Percentiles rank a stretch among this genome's conserved stretches.
Conservation (phyloP, 2,113 vertebrate genomes). For the Hippotragus niger region DNA sequence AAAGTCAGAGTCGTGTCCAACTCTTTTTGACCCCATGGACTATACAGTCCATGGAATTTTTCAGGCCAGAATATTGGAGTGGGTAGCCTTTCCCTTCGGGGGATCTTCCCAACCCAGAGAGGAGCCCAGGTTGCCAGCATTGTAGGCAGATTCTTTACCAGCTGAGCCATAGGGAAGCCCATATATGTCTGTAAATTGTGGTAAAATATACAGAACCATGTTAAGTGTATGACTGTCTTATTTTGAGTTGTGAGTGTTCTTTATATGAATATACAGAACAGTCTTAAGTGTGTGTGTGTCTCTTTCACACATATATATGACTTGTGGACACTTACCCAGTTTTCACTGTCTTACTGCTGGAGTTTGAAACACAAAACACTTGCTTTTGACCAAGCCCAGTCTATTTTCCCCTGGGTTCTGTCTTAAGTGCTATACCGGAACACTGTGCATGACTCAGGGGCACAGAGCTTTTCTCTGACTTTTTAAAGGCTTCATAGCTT, state of each 20-base stretch:
- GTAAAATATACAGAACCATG: neutral
- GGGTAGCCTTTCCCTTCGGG: neutral
- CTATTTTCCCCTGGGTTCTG: rapidly evolving
- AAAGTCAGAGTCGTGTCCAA: neutral
- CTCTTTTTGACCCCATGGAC: neutral
- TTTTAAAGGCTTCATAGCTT: neutral
- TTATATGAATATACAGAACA: neutral
- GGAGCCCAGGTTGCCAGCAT: neutral
- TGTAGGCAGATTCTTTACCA: neutral
- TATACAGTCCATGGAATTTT: neutral
- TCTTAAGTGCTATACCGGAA: neutral
- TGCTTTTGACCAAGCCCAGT: too few species aligned
- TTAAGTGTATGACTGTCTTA: neutral
- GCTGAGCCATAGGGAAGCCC: neutral
- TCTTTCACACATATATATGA: rapidly evolving
- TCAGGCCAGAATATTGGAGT: neutral
- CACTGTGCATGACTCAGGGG: rapidly evolving
- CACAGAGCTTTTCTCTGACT: neutral
- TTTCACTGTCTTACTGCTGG: neutral
- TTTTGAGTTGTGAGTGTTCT: neutral
- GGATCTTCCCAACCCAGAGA: neutral
- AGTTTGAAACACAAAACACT: neutral
- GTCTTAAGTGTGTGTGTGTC: too few species aligned
- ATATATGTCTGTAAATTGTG: neutral
- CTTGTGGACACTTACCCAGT: neutral